Evolutionary conservation across 2,888 invertebrate genomes (phyloP), one percentile per base, ranked within the genome.

Genomic region (Pimpla rufipes): DNA sequence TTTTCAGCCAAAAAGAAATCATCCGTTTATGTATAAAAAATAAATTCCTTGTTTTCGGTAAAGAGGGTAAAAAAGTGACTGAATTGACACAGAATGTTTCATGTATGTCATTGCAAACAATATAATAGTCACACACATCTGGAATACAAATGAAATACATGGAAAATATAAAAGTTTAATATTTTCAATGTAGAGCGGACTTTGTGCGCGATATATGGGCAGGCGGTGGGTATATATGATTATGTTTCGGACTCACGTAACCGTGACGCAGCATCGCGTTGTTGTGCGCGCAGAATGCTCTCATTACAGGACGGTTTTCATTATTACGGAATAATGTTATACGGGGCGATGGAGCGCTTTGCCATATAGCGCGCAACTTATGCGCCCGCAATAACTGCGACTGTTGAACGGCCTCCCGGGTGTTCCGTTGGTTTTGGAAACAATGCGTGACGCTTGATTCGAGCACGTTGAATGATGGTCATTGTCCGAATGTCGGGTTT

Each of bases 401-500:
- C 29, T 50, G 50, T 29, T 57, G 11, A 57, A 57, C 35, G 57
- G 7, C 29, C n/a, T 6, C 57, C 13, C n/a, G 35, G 35, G 35
- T 6, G 7, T 57, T 29, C 7, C 29, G 13, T 5, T 1, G 57
- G 5, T 57, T 57, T 13, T 29, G n/a, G 57, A 57, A 57, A 57
- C 57, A 57, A 57, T 29, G 57, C 35, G 23, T n/a, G 57, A 57
- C n/a, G 29, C 13, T 35, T 35, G 57, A 35, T 23, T 29, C 29
- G 57, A 1, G 35, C n/a, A 29, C 35, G 35, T 10, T n/a, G 11
- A 23, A 57, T 57, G 35, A 35, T 29, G 13, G n/a, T 29, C 57
- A 57, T 35, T 57, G 57, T 35, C 6, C n/a, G 35, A 57, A n/a
- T 35, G 57, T 57, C 57, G 11, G 57, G 35, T 35, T 57, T 35